Evolutionary conservation across 1,140 invertebrate genomes (phyloP).

Genomic region (Leptinotarsa defecta): DNA sequence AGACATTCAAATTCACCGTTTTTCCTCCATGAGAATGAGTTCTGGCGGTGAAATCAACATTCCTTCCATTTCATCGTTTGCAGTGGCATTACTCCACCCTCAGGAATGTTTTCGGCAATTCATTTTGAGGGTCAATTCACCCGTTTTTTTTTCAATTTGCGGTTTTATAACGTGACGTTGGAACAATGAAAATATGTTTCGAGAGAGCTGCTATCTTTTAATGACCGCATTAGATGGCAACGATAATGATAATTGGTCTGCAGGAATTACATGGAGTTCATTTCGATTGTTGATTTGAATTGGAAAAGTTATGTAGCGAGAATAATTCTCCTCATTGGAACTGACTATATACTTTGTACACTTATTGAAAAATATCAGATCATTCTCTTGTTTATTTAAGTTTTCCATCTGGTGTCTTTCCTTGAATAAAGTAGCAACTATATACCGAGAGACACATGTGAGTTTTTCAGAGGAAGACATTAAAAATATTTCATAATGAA

Average conservation of each 20-base stretch:
- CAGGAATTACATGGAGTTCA: neutral
- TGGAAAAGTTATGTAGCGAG: neutral
- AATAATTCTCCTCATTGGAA: no score
- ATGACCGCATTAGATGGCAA: neutral
- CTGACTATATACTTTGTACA: no score
- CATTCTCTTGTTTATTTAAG: no score
- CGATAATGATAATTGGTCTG: neutral
- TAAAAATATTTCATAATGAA: no score
- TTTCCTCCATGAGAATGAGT: neutral
- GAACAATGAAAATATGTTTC: neutral
- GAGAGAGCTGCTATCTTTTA: neutral
- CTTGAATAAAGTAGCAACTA: no score
- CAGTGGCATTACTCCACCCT: neutral
- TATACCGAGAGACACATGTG: no score
- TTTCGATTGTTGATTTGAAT: neutral
- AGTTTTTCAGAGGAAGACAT: no score
- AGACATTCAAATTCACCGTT: neutral
- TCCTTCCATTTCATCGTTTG: conserved; percentile 1
- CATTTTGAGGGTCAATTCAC: neutral
- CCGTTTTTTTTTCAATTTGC: neutral
- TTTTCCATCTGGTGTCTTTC: no score
- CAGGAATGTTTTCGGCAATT: neutral
- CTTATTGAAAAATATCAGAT: no score
- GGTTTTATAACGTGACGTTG: neutral
- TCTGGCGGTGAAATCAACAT: neutral